A percentile compares a stretch with the other conserved stretches of the same genome.
Evolutionary conservation across 2,888 invertebrate species (phyloP).

Genomic region (Torymus tubicola): DNA sequence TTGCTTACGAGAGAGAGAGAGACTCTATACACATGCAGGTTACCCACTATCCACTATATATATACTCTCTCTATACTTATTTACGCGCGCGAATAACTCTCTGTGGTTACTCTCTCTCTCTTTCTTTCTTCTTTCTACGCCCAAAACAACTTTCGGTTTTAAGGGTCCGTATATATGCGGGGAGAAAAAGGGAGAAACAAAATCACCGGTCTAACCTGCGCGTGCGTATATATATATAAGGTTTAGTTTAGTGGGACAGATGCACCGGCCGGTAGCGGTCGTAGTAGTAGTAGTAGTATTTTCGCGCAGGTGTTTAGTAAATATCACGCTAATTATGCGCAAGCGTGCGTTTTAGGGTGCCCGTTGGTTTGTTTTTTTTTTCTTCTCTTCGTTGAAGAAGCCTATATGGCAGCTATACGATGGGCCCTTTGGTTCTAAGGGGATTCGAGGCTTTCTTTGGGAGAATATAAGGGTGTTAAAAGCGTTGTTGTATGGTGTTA

Average conservation of each 20-base stretch:
- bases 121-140: too few relatives aligned
- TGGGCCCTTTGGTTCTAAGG: too few relatives aligned
- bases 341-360: too few relatives aligned
- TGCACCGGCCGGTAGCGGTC: background rate
- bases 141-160: conserved; percentile 35
- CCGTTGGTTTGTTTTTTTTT: too few relatives aligned
- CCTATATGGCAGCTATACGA: too few relatives aligned
- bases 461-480: too few relatives aligned
- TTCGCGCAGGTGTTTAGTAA: conserved; percentile 33
- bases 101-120: conserved; percentile 8
- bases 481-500: too few relatives aligned
- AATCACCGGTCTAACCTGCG: background rate
- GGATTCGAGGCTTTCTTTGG: too few relatives aligned
- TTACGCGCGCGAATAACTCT: conserved; percentile 13
- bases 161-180: background rate
- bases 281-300: background rate
- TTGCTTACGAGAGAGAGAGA: background rate
- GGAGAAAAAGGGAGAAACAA: background rate
- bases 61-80: background rate
- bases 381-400: too few relatives aligned
- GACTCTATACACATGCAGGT: too few relatives aligned
- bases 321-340: background rate
- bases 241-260: background rate
- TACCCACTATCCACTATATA: too few relatives aligned
- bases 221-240: background rate